Conservation (phyloP, 2,113 vertebrate species). For the Xyrauchen texanus region DNA sequence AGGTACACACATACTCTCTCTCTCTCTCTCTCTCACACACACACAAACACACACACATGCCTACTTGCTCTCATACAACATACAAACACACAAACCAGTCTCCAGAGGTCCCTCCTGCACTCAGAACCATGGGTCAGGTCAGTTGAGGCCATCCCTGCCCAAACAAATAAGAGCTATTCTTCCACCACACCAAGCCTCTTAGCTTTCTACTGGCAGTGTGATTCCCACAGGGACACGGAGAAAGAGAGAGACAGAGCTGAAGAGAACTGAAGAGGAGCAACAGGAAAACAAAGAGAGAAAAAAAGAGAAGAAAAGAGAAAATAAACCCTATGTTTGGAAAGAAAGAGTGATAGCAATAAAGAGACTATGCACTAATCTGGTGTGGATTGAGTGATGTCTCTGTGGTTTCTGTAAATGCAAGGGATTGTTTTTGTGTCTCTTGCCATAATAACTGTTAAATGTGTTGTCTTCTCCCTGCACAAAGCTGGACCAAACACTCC, state of each 20-base stretch:
- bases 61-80: constrained; percentile 38
- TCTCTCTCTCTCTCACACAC: too few species aligned
- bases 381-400: constrained; percentile 51
- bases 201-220: constrained; percentile 36
- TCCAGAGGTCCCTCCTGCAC: constrained; percentile 22
- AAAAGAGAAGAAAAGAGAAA: neutral
- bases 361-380: neutral
- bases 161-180: constrained; percentile 54
- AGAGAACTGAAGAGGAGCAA: constrained; percentile 27
- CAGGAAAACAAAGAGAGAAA: neutral
- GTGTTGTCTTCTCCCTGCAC: constrained; percentile 41
- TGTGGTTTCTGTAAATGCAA: constrained; percentile 57
- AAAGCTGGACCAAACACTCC: constrained; percentile 59
- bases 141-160: constrained; percentile 47
- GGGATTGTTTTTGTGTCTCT: constrained; percentile 55
- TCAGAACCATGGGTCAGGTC: constrained; percentile 37
- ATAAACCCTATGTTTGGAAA: neutral
- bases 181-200: constrained; percentile 29
- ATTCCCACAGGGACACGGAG: constrained; percentile 32
- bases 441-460: constrained; percentile 48
- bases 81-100: constrained; percentile 42
- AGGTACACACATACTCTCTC: too few species aligned
- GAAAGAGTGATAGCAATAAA: neutral
- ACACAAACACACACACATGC: constrained; percentile 27
- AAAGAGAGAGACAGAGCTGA: constrained; percentile 5